phyloP scores from a whole-genome alignment of 2,113 vertebrate genomes.

The Prolemur simus region DNA sequence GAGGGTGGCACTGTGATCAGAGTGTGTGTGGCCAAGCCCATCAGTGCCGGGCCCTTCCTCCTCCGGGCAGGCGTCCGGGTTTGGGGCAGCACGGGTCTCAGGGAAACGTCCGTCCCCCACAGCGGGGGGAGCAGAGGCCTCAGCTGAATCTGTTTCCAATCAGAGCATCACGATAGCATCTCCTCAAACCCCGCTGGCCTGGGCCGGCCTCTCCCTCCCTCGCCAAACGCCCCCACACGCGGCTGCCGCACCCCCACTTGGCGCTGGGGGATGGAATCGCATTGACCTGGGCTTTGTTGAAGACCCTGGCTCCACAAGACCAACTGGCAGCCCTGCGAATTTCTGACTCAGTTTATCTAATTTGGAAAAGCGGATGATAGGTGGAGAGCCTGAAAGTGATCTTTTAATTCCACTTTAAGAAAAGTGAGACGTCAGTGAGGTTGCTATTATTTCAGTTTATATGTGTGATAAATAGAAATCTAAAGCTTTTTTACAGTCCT shows the following conservation, averaged over 20 bases:
- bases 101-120: background rate
- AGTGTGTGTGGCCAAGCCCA: rapidly evolving
- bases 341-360: background rate
- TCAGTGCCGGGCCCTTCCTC: no score
- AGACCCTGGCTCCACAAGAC: background rate
- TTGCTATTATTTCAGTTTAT: background rate
- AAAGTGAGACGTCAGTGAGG: background rate
- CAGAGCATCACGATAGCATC: background rate
- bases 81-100: background rate
- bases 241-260: rapidly evolving
- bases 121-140: background rate
- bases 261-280: no score
- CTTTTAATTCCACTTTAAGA: background rate
- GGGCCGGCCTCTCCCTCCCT: background rate
- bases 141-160: background rate
- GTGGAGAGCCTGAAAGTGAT: background rate
- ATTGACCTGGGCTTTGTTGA: background rate
- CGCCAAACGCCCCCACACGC: background rate
- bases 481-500: background rate
- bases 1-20: no score
- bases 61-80: no score
- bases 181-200: rapidly evolving
- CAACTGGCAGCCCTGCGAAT: background rate
- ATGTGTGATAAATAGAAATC: background rate
- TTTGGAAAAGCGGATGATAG: background rate